phyloP scores from a whole-genome alignment of 2,888 invertebrate species.

The Stenchaetothrips biformis region DNA sequence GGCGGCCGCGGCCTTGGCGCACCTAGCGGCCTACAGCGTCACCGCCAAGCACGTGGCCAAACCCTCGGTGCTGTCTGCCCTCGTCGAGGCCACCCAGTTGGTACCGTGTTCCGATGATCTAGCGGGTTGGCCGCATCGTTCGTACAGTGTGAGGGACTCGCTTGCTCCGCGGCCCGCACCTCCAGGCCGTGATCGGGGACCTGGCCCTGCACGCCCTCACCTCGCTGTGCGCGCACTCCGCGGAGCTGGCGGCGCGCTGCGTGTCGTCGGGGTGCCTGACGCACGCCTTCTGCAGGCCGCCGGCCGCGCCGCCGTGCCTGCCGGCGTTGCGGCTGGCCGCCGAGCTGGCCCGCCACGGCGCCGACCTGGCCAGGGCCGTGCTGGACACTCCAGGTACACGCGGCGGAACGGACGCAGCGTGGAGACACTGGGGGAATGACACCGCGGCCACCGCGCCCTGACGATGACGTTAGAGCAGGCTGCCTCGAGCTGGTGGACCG shows the following conservation, averaged over 20 bases:
- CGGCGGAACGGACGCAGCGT: background rate
- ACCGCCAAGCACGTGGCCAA: background rate
- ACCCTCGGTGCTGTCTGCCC: background rate
- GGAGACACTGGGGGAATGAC: background rate
- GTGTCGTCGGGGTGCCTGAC: constrained; percentile 5
- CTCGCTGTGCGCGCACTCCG: constrained; percentile 9
- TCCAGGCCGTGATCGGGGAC: constrained; percentile 12
- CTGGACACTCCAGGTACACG: background rate
- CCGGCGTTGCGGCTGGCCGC: constrained; percentile 10
- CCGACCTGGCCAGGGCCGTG: constrained; percentile 1
- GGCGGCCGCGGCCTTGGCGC: background rate
- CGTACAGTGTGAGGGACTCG: background rate
- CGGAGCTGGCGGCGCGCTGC: constrained; percentile 7
- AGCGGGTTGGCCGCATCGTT: background rate
- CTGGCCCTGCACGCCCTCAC: constrained; percentile 3
- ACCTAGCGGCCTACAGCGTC: background rate
- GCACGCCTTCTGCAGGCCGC: background rate
- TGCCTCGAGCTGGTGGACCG: background rate
- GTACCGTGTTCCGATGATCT: background rate
- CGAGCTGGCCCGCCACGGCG: background rate
- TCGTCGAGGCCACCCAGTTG: background rate
- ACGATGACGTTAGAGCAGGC: background rate
- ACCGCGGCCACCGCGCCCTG: background rate
- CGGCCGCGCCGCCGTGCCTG: background rate
- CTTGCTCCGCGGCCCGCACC: background rate